phyloP scores from a whole-genome alignment of 2,113 vertebrate genomes.

The Pithys albifrons region DNA sequence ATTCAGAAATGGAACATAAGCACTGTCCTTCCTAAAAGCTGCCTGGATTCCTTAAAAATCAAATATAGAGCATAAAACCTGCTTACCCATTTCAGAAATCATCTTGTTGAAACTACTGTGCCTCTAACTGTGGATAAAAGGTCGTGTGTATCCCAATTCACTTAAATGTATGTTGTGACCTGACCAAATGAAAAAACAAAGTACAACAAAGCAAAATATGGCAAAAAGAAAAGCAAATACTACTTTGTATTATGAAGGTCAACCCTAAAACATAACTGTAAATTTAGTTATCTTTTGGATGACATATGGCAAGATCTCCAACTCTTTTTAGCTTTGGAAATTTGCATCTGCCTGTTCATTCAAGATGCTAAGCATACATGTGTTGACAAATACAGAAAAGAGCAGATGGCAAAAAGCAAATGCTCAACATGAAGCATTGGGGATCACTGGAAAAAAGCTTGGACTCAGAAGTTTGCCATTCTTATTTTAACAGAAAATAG shows the following conservation, averaged over 20 bases:
- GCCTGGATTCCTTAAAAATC: neutral
- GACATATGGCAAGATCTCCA: constrained; percentile 46
- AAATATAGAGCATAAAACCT: neutral
- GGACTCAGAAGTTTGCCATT: neutral
- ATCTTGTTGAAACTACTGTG: neutral
- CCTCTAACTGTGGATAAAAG: neutral
- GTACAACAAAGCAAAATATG: neutral
- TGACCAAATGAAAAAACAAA: neutral
- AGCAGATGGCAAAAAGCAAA: constrained; percentile 59
- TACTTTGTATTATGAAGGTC: neutral
- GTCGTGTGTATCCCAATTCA: neutral
- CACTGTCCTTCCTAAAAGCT: neutral
- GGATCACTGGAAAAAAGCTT: neutral
- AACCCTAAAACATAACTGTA: neutral
- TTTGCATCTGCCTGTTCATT: constrained; percentile 19
- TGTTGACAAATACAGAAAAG: constrained; percentile 44
- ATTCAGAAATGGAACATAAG: neutral
- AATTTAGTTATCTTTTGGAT: neutral
- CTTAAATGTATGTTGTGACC: neutral
- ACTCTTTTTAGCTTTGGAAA: constrained; percentile 23
- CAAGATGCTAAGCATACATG: neutral
- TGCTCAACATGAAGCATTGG: neutral
- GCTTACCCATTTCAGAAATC: neutral
- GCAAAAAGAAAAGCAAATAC: neutral
- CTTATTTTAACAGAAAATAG: neutral